Conservation (phyloP, 1,140 invertebrate species). For the Acarapis woodi region DNA sequence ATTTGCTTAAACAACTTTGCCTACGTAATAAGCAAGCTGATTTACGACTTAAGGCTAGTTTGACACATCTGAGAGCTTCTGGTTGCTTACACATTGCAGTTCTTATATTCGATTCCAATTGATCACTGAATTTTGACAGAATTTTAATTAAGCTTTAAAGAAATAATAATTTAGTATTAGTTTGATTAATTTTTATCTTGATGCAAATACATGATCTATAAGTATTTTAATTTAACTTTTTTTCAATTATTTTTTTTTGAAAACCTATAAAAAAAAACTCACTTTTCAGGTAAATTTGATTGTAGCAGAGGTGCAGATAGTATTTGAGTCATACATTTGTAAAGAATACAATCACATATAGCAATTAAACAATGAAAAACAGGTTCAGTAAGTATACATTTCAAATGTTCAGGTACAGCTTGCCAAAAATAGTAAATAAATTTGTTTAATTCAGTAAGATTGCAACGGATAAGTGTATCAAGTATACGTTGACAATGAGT, state of each 20-base stretch:
- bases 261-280: conserved; percentile 4
- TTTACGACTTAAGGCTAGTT: conserved; percentile 21
- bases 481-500: conserved; percentile 25
- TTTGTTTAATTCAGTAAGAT: conserved; percentile 25
- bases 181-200: too few relatives aligned
- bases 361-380: conserved; percentile 22
- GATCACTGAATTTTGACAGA: conserved; percentile 26
- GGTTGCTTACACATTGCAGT: conserved; percentile 23
- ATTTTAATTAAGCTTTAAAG: conserved; percentile 20
- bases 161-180: too few relatives aligned
- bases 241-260: conserved; percentile 1
- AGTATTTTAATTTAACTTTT: not conserved
- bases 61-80: conserved; percentile 22
- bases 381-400: conserved; percentile 19
- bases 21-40: conserved; percentile 26
- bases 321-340: conserved; percentile 22
- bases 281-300: conserved; percentile 16
- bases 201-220: too few relatives aligned
- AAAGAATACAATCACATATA: conserved; percentile 25
- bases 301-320: conserved; percentile 23
- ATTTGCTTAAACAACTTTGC: conserved; percentile 28
- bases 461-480: conserved; percentile 23
- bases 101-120: conserved; percentile 23
- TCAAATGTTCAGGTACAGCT: conserved; percentile 23
- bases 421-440: conserved; percentile 26